Percentiles rank a stretch among this genome's conserved stretches.
Evolutionary conservation across 2,888 invertebrate genomes (phyloP).

Genomic region (Melieria crassipennis): DNA sequence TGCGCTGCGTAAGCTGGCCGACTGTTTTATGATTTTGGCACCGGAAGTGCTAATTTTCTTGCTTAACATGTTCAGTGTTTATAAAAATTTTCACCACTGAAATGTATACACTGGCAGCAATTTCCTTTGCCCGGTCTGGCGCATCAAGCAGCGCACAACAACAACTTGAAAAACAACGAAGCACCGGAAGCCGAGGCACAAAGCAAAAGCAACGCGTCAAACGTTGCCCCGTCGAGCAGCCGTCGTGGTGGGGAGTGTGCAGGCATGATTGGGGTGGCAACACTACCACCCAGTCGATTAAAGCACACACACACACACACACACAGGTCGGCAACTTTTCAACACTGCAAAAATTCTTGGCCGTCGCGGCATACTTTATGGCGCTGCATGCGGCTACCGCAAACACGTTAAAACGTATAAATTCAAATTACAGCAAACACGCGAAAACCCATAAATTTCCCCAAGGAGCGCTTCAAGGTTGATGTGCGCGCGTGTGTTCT

Average conservation of each 20-base stretch:
- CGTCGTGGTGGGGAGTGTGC: too few species aligned
- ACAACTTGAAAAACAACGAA: not conserved
- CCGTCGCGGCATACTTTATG: slow-evolving; percentile 2
- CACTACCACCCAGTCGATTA: not conserved
- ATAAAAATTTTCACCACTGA: slow-evolving; percentile 19
- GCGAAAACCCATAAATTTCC: slow-evolving; percentile 34
- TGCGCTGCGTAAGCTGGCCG: too few species aligned
- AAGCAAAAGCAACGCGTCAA: too few species aligned
- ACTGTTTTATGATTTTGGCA: slow-evolving; percentile 19
- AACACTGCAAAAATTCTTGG: not conserved
- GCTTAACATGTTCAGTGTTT: slow-evolving; percentile 20
- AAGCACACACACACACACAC: not conserved
- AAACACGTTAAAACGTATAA: slow-evolving; percentile 22
- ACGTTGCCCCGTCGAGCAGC: too few species aligned
- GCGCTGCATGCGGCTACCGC: slow-evolving; percentile 9
- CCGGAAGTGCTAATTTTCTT: slow-evolving; percentile 31
- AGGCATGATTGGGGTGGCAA: too few species aligned
- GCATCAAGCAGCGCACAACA: not conserved
- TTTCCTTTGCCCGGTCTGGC: slow-evolving; percentile 13
- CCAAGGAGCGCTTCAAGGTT: slow-evolving; percentile 26
- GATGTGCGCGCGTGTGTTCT: not conserved
- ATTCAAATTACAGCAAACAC: slow-evolving; percentile 34
- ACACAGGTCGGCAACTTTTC: not conserved
- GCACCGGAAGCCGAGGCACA: too few species aligned
- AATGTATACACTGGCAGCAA: slow-evolving; percentile 29